Evolutionary conservation across 1,140 invertebrate species (phyloP).

Genomic region (Caenorhabditis tropicalis): DNA sequence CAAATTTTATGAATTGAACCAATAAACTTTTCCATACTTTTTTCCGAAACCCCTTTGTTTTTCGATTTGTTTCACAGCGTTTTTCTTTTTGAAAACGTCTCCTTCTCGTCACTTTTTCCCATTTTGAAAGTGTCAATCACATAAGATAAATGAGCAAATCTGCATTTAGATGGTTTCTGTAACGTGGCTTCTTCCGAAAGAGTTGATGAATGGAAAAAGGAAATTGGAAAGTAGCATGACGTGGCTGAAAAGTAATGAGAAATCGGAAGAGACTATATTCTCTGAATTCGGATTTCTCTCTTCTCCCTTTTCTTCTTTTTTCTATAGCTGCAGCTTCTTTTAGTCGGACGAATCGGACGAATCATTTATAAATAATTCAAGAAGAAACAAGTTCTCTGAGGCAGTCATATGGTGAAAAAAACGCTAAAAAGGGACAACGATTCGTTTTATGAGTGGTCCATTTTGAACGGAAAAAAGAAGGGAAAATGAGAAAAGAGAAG

Average conservation of each 20-base stretch:
- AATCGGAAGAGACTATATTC: background rate
- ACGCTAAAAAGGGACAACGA: background rate
- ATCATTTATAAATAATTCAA: background rate
- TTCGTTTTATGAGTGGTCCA: background rate
- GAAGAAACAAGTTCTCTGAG: background rate
- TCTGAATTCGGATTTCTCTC: background rate
- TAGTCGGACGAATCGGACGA: background rate
- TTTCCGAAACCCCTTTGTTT: no score
- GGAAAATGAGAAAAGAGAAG: background rate
- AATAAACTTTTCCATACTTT: no score
- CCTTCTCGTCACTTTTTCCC: background rate
- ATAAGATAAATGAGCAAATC: background rate
- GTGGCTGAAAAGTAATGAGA: no score
- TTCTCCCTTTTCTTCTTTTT: background rate
- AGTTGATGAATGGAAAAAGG: background rate
- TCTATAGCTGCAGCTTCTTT: background rate
- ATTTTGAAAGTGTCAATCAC: slow-evolving; percentile 21
- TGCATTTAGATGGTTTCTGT: background rate
- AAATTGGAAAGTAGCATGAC: background rate
- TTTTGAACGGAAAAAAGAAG: background rate
- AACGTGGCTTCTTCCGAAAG: background rate
- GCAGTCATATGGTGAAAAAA: background rate
- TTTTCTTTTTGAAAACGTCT: background rate
- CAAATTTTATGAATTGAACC: no score
- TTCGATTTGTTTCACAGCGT: no score